Evolutionary conservation across 2,113 vertebrate genomes (phyloP).

Genomic region (Oryzias woworae): DNA sequence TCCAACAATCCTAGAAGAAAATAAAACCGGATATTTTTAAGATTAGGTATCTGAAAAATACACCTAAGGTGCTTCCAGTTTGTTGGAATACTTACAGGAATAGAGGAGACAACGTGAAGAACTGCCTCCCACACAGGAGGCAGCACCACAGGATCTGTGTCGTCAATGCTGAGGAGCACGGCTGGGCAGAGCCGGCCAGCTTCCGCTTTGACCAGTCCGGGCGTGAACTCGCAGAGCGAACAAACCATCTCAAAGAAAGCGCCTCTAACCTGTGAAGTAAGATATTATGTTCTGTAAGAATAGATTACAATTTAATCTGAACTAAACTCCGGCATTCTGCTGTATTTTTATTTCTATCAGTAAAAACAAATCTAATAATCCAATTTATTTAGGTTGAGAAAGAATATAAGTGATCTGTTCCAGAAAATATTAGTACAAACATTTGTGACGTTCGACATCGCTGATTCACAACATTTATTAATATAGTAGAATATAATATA

Average conservation of each 20-base stretch:
- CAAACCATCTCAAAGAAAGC: slow-evolving; percentile 91
- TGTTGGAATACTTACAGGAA: slow-evolving; percentile 78
- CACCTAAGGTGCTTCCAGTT: not conserved
- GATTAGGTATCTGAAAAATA: not conserved
- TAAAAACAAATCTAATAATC: too few relatives aligned
- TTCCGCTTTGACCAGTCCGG: slow-evolving; percentile 82
- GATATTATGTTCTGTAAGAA: not conserved
- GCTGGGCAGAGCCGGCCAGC: slow-evolving; percentile 83
- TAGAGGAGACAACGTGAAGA: slow-evolving; percentile 81
- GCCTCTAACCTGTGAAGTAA: slow-evolving; percentile 83
- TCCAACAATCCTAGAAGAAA: slow-evolving; percentile 88
- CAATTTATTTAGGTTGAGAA: too few relatives aligned
- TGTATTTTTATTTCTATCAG: too few relatives aligned
- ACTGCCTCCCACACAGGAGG: slow-evolving; percentile 93
- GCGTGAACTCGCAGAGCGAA: slow-evolving; percentile 83
- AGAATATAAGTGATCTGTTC: too few relatives aligned
- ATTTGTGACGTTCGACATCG: too few relatives aligned
- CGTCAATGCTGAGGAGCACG: slow-evolving; percentile 90
- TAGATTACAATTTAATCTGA: not conserved
- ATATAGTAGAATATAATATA: too few relatives aligned
- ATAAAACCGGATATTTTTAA: not conserved
- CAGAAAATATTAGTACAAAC: too few relatives aligned
- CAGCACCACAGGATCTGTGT: slow-evolving; percentile 90
- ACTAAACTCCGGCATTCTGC: too few relatives aligned
- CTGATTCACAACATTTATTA: too few relatives aligned